These are phyloP conservation scores for Helobdella robusta DNA, from an alignment of 2,888 invertebrate genomes.

Conservation along the genomic window DNA sequence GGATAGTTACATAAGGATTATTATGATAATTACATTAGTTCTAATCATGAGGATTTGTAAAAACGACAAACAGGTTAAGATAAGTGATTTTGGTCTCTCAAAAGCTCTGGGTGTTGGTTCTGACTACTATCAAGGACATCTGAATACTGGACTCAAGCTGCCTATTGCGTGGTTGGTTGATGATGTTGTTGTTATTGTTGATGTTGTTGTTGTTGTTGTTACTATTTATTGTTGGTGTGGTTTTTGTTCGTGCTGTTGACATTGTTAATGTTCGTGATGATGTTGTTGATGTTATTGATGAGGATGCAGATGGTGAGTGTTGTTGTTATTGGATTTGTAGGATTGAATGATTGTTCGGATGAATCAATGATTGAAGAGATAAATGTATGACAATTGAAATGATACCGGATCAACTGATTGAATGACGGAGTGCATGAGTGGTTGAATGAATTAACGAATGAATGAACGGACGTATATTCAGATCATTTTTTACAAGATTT, in stretches of 20 bases:
- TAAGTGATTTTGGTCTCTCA: conserved; percentile 92
- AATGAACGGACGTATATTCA: too few relatives aligned
- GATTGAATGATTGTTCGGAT: too few relatives aligned
- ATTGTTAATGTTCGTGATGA: background rate
- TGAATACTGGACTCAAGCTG: conserved; percentile 87
- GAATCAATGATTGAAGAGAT: too few relatives aligned
- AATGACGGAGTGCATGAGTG: too few relatives aligned
- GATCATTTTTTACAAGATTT: too few relatives aligned
- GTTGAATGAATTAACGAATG: too few relatives aligned
- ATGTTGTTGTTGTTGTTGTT: background rate
- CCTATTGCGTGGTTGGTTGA: conserved; percentile 82
- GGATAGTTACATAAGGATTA: too few relatives aligned
- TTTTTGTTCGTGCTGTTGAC: background rate
- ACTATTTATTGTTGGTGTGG: background rate
- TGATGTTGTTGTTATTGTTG: background rate
- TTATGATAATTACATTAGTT: too few relatives aligned
- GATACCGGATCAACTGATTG: too few relatives aligned
- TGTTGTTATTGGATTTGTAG: too few relatives aligned
- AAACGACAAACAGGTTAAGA: conserved; percentile 61
- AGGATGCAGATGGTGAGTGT: background rate
- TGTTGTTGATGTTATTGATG: background rate
- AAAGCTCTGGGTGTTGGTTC: conserved; percentile 91
- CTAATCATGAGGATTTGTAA: too few relatives aligned
- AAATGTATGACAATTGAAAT: too few relatives aligned
- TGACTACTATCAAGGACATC: conserved; percentile 97